Base-by-base conservation (phyloP, 2,888 invertebrate species). In the Synanthedon andrenaeformis region DNA sequence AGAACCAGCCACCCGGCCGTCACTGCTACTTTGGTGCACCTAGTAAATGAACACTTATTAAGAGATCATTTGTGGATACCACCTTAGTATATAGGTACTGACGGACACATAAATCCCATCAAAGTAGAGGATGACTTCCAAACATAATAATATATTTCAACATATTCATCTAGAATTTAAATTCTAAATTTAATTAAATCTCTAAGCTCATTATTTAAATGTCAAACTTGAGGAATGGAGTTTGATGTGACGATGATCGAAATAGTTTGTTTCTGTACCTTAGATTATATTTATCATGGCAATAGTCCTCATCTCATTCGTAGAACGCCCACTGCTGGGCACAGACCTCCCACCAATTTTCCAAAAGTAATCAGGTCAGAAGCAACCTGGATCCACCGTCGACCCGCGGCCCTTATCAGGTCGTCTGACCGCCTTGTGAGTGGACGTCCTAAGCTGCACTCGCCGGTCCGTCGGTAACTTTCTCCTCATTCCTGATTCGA, bases 11-110 rank as follows among this genome's bases (percentile, higher is more conserved):
- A 83, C 81, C 1, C 73, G 71, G 14, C 63, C 74, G 54, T 83
- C 82, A 50, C 57, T 74, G 60, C 86, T 86, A 60, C 83, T 75
- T 64, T 87, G 86, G 51, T 86, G 86, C 3, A 87, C 86, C 86
- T 86, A 52, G 12, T 17, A 4, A 6, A 28, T 51, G 14, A 35
- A 51, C 5, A 52, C 45, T 56, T 45, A 14, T 45, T 45, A 1
- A 42, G 13, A 35, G 35, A 35, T 28, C 8, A 8, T 28, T 51
- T 28, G 8, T 8, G 28, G 6, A 28, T 28, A 8, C 28, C 51
- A 51, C 4, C 17, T 11, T 4, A 41, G 10, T 5, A 23, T 23
- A 5, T 5, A n/a, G n/a, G n/a, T n/a, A 23, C 23, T 23, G 23
- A 23, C 23, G 23, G 5, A 23, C 1, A 23, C 23, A 23, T 23